Conservation (phyloP, 2,797 vertebrate species). For the Gallinago nigripennis region DNA sequence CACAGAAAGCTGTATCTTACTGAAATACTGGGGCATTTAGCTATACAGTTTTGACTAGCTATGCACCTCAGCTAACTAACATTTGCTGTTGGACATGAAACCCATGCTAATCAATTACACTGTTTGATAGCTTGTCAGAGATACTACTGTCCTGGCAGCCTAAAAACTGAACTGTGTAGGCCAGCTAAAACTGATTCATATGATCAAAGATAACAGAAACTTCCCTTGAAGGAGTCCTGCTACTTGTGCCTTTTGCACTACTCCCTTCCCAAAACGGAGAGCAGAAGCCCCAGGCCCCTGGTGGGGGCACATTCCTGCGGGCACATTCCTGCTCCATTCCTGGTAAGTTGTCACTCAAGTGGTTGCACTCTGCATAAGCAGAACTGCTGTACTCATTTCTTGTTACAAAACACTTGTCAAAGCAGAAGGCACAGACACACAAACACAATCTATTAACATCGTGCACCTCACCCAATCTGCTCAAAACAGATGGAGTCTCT, state of each 20-base stretch:
- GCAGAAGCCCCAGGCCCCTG: background rate
- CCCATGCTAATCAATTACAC: background rate
- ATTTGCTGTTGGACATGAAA: background rate
- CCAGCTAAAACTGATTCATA: background rate
- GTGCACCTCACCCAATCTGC: slow-evolving; percentile 44
- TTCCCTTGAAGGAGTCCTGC: background rate
- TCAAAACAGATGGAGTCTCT: slow-evolving; percentile 51
- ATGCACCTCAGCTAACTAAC: background rate
- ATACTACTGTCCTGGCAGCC: background rate
- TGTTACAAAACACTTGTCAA: background rate
- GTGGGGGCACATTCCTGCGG: background rate
- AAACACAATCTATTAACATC: background rate
- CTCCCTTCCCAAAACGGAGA: background rate
- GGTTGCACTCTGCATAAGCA: background rate
- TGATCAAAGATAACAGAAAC: background rate
- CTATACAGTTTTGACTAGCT: background rate
- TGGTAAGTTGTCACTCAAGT: background rate
- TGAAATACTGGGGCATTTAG: background rate
- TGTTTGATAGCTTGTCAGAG: background rate
- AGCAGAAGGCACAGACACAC: background rate
- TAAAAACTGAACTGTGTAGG: background rate
- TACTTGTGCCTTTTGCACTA: background rate
- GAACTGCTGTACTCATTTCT: background rate
- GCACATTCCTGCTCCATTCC: background rate
- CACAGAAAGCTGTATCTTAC: background rate